Evolutionary conservation across 2,113 vertebrate genomes (phyloP), one percentile per base, ranked within the genome.

Genomic region (Erythrolamprus reginae): DNA sequence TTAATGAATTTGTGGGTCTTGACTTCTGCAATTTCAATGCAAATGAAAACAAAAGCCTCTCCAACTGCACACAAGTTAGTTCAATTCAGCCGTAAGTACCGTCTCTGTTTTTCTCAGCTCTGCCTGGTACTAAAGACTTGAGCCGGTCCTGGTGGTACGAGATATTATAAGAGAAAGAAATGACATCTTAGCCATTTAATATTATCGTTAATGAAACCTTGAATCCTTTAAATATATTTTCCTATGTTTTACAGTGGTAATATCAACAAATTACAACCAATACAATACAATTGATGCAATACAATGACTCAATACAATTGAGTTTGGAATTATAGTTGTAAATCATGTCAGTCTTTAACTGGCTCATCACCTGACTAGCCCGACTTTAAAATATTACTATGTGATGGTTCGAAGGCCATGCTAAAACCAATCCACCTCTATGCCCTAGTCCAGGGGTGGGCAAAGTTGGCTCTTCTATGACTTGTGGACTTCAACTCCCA

Each of bases 1-100:
- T 97, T 51, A 99, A 98, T 91, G 98, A 99, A 93, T 97, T 99
- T 91, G 47, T 86, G 1, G 98, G 96, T 1, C 95, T 97, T 65
- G 83, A 94, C 0, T 98, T 99, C 82, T 98, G 98, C 38, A 5
- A 61, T 5, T 77, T 1, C 0, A 0, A 26, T 15, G 95, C 45
- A 23, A 28, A 0, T 38, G 82, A 91, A 52, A 4, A 1, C 6
- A 0, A 0, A 10, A 38, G 1, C 0, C 1, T 0, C 2, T 38
- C 50, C 0, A 96, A 88, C n/a, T 61, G 2, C 13, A 91, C 0
- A 5, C 0, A 13, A 2, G 82, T 5, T 13, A 88, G 1, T 33
- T 87, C 1, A 47, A 83, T 89, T 45, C 77, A 88, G 3, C 0
- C 0, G 95, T 94, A 94, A 97, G 96, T 97, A 95, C 82, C 47